These are phyloP conservation scores for Myrmecophaga tridactyla DNA, from an alignment of 2,113 vertebrate species.

Conservation along the genomic window DNA sequence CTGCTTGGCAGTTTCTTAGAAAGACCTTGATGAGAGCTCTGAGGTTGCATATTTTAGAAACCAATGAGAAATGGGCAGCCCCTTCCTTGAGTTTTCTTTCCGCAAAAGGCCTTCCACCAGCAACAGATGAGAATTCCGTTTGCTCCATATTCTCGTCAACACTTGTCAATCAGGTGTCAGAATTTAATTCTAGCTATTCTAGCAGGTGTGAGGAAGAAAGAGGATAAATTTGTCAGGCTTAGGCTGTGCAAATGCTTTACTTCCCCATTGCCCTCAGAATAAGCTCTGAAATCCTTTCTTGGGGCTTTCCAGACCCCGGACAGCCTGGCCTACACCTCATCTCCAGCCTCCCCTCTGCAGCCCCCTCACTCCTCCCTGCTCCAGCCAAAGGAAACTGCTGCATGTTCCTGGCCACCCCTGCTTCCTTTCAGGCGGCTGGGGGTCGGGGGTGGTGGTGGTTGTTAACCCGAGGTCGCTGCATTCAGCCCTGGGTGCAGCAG, in stretches of 20 bases:
- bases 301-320: no score
- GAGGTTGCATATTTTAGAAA: neutral
- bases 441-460: no score
- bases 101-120: neutral
- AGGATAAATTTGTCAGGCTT: no score
- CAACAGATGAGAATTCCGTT: fast-evolving
- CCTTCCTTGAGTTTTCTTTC: neutral
- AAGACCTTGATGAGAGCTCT: neutral
- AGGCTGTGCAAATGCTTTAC: neutral
- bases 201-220: neutral
- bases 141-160: fast-evolving
- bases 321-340: neutral
- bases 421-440: neutral
- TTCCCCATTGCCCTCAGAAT: neutral
- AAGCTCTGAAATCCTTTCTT: neutral
- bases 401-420: neutral
- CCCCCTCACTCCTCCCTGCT: fast-evolving
- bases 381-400: fast-evolving
- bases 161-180: fast-evolving
- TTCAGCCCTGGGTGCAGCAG: fast-evolving
- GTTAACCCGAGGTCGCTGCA: neutral
- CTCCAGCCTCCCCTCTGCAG: neutral
- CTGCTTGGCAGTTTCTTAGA: neutral
- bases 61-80: neutral
- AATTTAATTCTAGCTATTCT: neutral